phyloP scores from a whole-genome alignment of 1,140 invertebrate species.

The Anoplolepis gracilipes region DNA sequence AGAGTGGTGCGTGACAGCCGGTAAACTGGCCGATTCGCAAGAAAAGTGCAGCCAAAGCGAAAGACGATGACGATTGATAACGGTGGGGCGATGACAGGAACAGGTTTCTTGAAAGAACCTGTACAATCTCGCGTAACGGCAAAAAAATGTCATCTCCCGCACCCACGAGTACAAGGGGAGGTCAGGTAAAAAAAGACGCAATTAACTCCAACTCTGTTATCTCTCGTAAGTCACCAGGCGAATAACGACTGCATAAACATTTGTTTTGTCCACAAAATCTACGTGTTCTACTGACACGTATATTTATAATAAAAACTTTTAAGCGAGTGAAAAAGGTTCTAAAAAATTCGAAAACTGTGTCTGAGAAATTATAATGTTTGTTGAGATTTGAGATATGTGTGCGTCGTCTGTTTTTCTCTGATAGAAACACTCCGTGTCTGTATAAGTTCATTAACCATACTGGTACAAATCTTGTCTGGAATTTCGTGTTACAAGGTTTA shows the following conservation, averaged over 20 bases:
- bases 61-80: slow-evolving; percentile 29
- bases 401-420: neutral
- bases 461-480: neutral
- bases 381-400: neutral
- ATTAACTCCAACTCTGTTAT: neutral
- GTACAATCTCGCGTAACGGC: neutral
- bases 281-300: neutral
- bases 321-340: neutral
- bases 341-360: too few relatives aligned
- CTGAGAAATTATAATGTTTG: neutral
- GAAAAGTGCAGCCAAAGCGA: slow-evolving; percentile 28
- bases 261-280: neutral
- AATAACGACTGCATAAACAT: neutral
- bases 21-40: slow-evolving; percentile 61
- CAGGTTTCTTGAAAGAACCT: slow-evolving; percentile 59
- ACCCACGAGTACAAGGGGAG: neutral
- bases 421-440: neutral
- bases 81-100: slow-evolving; percentile 59
- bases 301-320: neutral
- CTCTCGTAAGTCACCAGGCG: neutral
- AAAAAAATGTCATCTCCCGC: slow-evolving; percentile 5
- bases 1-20: slow-evolving; percentile 13
- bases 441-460: neutral
- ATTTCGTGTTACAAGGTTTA: neutral
- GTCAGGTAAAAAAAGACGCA: neutral